Base-by-base conservation (phyloP, 37 sponge, comb jelly and placozoan genomes). In the Petrosia ficiformis region DNA sequence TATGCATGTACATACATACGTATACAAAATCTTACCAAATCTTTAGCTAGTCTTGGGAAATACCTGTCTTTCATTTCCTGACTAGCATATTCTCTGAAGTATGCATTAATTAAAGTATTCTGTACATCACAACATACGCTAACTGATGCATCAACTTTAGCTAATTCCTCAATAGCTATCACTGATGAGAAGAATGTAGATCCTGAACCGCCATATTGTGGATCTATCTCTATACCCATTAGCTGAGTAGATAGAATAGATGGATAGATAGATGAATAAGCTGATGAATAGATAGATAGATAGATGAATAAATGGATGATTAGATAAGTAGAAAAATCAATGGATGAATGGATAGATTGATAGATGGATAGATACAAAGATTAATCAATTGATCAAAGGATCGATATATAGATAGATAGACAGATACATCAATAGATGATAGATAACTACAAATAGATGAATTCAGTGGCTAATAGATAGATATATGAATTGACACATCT, bases 151-250 rank as follows among this genome's bases (percentile, higher is more conserved):
- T 93, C 95, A 35, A 93, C 97, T 44, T 84, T 87, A 4, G 97
- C 95, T 59, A 97, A 78, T 84, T 93, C 97, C 91, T 97, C 97
- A 32, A 97, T 97, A 14, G 89, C 89, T 32, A 97, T 61, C 1
- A 90, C 80, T 57, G 86, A 80, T 4, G 87, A 44, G 44, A 93
- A 88, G 82, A 93, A 97, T 3, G 86, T 81, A 36, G 89, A 76
- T 0, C 89, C 94, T n/a, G 97, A 41, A 4, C 97, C 97, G 3
- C 97, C 97, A 65, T 89, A 85, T 68, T 90, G 88, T 25, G 82
- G 69, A 8, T 85, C 84, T 29, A 90, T 79, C 68, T 93, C 92
- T 32, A 97, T 86, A 0, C 94, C 92, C 97, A 97, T 97, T 59
- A 97, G 65, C 90, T 90, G 44, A 4, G 44, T 21, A 21, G n/a